A percentile compares a stretch with the other conserved stretches of the same genome.
phyloP scores from a whole-genome alignment of 2,797 vertebrate genomes.

The Linurgus olivaceus region DNA sequence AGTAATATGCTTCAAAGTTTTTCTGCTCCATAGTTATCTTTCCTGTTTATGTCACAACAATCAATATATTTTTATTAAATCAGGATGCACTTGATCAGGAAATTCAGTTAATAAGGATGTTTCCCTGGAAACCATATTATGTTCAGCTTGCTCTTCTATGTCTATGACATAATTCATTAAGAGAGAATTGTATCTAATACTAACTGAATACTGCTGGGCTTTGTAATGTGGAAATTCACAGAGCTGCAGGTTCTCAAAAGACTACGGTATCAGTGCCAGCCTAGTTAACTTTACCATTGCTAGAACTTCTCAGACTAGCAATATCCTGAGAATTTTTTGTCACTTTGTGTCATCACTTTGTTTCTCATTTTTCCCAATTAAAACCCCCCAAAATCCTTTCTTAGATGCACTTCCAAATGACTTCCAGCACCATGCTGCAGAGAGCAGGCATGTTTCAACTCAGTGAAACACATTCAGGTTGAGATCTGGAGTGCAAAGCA shows the following conservation, averaged over 20 bases:
- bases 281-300: not conserved
- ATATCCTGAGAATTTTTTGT: not conserved
- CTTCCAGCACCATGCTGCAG: not conserved
- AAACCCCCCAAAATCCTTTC: not conserved
- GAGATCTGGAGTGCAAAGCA: not conserved
- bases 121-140: slow-evolving; percentile 4
- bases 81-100: slow-evolving; percentile 39
- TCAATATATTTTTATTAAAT: slow-evolving; percentile 37
- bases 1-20: not conserved
- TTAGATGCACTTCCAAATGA: not conserved
- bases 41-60: slow-evolving; percentile 6
- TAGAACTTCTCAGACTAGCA: not conserved
- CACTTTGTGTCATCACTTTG: not conserved
- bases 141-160: not conserved
- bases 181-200: not conserved
- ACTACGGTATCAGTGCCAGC: not conserved
- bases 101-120: slow-evolving; percentile 41
- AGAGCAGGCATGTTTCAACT: not conserved
- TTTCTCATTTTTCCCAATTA: not conserved
- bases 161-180: not conserved
- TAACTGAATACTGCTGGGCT: not conserved
- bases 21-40: not conserved
- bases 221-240: not conserved
- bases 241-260: not conserved
- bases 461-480: not conserved